Evolutionary conservation across 2,113 vertebrate species (phyloP).

Genomic region (Sprattus sprattus): DNA sequence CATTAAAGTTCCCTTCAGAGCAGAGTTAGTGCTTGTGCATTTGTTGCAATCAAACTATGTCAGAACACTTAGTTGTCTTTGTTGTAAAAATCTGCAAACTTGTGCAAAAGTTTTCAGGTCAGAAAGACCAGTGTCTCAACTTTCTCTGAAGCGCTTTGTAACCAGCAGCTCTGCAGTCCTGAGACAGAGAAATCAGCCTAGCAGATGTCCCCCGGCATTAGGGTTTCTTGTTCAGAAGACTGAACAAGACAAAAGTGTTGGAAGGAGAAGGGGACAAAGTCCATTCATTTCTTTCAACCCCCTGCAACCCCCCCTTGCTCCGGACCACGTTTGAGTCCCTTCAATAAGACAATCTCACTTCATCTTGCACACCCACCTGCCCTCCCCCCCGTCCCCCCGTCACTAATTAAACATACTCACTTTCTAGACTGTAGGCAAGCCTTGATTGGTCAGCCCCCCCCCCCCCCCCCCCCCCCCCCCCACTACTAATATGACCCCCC

Average conservation of each 20-base stretch:
- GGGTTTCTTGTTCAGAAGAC: slow-evolving; percentile 40
- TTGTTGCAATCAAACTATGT: not conserved
- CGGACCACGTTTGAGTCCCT: slow-evolving; percentile 15
- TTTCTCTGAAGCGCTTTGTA: not conserved
- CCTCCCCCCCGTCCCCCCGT: slow-evolving; percentile 29
- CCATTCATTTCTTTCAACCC: slow-evolving; percentile 42
- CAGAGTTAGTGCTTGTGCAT: not conserved
- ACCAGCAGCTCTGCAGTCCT: not conserved
- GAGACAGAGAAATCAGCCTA: not conserved
- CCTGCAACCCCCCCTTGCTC: slow-evolving; percentile 37
- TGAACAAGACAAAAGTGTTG: slow-evolving; percentile 51
- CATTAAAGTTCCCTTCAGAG: not conserved
- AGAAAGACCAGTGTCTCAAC: not conserved
- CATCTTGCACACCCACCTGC: slow-evolving; percentile 53
- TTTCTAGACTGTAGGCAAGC: slow-evolving; percentile 47
- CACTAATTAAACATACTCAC: slow-evolving; percentile 51
- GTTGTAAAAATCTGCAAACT: slow-evolving; percentile 1
- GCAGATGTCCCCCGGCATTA: slow-evolving; percentile 53
- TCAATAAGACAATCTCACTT: slow-evolving; percentile 47
- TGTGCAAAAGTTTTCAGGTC: not conserved
- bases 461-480: slow-evolving; percentile 28
- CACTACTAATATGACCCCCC: not conserved
- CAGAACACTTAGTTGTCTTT: not conserved
- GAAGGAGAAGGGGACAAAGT: slow-evolving; percentile 39
- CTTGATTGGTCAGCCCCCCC: slow-evolving; percentile 37